Percentiles rank a stretch among this genome's conserved stretches.
Conservation (phyloP, 2,797 vertebrate genomes). For the Acanthiza pusilla region DNA sequence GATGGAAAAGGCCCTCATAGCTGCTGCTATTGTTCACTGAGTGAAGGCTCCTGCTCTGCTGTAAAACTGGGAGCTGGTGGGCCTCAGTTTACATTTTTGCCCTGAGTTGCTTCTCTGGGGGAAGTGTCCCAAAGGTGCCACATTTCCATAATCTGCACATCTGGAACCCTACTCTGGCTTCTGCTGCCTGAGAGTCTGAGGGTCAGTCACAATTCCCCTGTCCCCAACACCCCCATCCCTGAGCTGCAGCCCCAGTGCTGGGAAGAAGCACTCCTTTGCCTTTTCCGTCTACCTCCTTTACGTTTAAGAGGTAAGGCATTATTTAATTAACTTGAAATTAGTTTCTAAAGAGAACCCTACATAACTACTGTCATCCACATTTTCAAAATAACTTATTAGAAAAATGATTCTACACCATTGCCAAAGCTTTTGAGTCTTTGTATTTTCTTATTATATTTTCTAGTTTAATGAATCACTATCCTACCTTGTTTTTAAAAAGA, state of each 20-base stretch:
- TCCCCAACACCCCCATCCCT: accelerated
- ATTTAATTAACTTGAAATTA: not conserved
- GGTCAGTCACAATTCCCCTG: not conserved
- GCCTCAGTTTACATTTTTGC: not conserved
- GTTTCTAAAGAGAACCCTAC: not conserved
- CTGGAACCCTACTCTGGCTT: not conserved
- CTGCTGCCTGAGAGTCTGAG: not conserved
- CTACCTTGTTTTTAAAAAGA: not conserved
- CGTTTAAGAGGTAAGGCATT: not conserved
- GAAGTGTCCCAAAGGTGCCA: not conserved
- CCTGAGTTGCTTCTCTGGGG: not conserved
- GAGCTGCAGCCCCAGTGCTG: not conserved
- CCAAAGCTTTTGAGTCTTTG: not conserved
- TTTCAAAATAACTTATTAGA: not conserved
- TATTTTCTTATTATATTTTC: not conserved
- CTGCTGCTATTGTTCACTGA: not conserved
- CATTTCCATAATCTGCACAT: not conserved
- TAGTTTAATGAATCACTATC: not conserved
- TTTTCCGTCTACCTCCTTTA: not conserved
- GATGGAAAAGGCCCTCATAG: not conserved
- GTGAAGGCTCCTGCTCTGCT: not conserved
- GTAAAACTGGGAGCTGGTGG: not conserved
- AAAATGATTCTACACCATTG: not conserved
- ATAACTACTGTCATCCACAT: not conserved
- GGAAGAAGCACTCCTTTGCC: not conserved